Percentiles rank a stretch among this genome's conserved stretches.
Evolutionary conservation across 2,797 vertebrate genomes (phyloP).

Genomic region (Sarcophilus harrisii): DNA sequence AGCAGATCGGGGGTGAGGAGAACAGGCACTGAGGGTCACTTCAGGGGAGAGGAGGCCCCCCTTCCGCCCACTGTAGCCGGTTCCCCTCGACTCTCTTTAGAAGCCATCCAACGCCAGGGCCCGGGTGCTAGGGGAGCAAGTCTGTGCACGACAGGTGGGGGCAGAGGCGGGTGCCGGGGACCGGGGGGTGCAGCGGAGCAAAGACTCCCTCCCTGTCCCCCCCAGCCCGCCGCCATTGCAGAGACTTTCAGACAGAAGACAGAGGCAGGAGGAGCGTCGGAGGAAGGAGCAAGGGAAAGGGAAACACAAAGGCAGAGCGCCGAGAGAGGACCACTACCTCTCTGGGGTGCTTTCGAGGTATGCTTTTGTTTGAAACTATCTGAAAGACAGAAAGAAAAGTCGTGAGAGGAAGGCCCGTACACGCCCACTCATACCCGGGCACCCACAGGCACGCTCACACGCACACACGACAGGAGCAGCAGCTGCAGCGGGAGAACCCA

Average conservation of each 20-base stretch:
- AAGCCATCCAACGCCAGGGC: conserved; percentile 50
- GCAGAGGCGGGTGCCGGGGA: conserved; percentile 19
- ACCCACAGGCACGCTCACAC: background rate
- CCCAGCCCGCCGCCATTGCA: conserved; percentile 44
- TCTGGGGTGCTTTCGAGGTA: conserved; percentile 98
- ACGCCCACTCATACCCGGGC: background rate
- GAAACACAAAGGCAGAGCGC: conserved; percentile 83
- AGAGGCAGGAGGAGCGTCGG: conserved; percentile 73
- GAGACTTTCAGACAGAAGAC: conserved; percentile 70
- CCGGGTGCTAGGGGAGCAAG: background rate
- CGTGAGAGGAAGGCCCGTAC: conserved; percentile 84
- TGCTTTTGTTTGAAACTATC: conserved; percentile 99
- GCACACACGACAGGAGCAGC: conserved; percentile 66
- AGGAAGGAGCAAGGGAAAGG: conserved; percentile 81
- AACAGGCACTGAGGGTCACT: background rate
- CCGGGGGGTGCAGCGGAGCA: background rate
- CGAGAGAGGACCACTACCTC: conserved; percentile 94
- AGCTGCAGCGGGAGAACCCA: conserved; percentile 61
- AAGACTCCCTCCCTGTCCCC: conserved; percentile 6
- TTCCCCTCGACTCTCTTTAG: conserved; percentile 1
- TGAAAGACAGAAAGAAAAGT: conserved; percentile 94
- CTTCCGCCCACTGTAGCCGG: background rate
- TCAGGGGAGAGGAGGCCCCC: background rate
- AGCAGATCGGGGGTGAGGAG: conserved; percentile 25
- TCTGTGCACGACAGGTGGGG: conserved; percentile 32